Conservation (phyloP, 2,797 vertebrate species). For the Oreonectes daqikongensis region DNA sequence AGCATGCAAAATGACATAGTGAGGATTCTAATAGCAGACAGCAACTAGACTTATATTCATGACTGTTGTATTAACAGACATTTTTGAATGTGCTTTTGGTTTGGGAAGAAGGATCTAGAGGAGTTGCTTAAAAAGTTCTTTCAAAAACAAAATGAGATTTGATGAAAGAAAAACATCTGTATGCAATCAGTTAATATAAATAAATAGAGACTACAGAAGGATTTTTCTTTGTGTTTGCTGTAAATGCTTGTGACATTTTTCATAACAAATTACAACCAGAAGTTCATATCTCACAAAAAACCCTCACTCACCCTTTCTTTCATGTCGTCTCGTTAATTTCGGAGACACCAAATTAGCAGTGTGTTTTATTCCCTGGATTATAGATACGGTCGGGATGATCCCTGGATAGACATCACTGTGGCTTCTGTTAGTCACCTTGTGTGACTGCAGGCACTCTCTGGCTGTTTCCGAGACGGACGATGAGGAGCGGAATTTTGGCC, state of each 20-base stretch:
- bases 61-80: slow-evolving; percentile 29
- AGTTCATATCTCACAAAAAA: background rate
- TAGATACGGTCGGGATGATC: slow-evolving; percentile 67
- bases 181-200: slow-evolving; percentile 18
- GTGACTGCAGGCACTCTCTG: slow-evolving; percentile 68
- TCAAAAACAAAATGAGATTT: slow-evolving; percentile 25
- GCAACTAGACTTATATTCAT: slow-evolving; percentile 20
- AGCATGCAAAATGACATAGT: slow-evolving; percentile 44
- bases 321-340: slow-evolving; percentile 67
- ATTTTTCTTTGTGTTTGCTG: background rate
- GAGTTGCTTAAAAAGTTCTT: slow-evolving; percentile 3
- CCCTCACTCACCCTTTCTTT: slow-evolving; percentile 72
- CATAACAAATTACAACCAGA: background rate
- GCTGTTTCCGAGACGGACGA: slow-evolving; percentile 74
- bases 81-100: background rate
- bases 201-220: background rate
- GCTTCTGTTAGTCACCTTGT: slow-evolving; percentile 73
- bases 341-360: slow-evolving; percentile 64
- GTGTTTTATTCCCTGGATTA: slow-evolving; percentile 66
- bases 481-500: slow-evolving; percentile 72
- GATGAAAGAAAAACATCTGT: slow-evolving; percentile 19
- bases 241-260: background rate
- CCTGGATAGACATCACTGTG: slow-evolving; percentile 77
- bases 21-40: slow-evolving; percentile 14
- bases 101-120: background rate